These are phyloP conservation scores for Heliopora coerulea DNA, from an alignment of 92 coral and sea anemone species.

Conservation along the genomic window DNA sequence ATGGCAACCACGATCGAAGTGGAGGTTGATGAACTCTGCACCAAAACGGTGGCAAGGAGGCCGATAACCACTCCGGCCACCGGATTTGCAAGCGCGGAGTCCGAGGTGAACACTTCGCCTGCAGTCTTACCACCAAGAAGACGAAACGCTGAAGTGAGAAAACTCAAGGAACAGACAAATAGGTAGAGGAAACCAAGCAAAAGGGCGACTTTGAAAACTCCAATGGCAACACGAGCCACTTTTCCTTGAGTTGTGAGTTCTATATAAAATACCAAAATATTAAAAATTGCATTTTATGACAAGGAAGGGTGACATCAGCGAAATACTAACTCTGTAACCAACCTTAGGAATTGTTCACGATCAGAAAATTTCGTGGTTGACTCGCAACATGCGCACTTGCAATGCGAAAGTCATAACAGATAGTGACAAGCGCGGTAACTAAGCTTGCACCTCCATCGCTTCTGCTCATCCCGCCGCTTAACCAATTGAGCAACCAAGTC, in stretches of 20 bases:
- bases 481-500: too few species aligned
- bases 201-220: slow-evolving; percentile 52
- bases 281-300: too few species aligned
- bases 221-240: slow-evolving; percentile 53
- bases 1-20: slow-evolving; percentile 43
- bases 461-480: too few species aligned
- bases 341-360: too few species aligned
- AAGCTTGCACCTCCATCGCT: too few species aligned
- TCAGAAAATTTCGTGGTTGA: too few species aligned
- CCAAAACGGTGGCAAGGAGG: slow-evolving; percentile 72
- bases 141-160: slow-evolving; percentile 93
- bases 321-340: too few species aligned
- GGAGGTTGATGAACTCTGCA: slow-evolving; percentile 40
- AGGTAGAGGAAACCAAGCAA: slow-evolving; percentile 73
- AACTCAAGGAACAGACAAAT: slow-evolving; percentile 93
- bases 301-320: too few species aligned
- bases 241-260: slow-evolving; percentile 69
- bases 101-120: slow-evolving; percentile 85
- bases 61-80: slow-evolving; percentile 97
- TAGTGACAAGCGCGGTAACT: too few species aligned
- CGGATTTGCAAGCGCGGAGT: slow-evolving; percentile 72
- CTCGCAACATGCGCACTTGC: too few species aligned
- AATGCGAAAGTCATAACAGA: too few species aligned
- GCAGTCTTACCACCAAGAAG: slow-evolving; percentile 97
- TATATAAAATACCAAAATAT: slow-evolving; percentile 27